Evolutionary conservation across 37 sponge, comb jelly and placozoan species (phyloP).

Genomic region (Cliona cf. orientalis): DNA sequence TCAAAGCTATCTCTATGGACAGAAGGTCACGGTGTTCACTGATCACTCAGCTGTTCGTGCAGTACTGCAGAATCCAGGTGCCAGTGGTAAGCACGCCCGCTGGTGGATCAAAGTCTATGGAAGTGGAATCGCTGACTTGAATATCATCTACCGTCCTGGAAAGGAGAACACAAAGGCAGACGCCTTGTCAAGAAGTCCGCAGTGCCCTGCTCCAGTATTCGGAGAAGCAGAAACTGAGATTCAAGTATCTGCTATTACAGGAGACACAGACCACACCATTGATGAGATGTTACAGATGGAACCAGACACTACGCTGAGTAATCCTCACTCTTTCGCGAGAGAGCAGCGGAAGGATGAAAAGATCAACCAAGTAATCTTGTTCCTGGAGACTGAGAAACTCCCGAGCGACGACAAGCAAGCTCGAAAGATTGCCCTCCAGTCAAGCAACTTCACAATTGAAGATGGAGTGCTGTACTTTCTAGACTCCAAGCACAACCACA

Average conservation of each 20-base stretch:
- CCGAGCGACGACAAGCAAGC: slow-evolving; percentile 34
- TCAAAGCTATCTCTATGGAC: slow-evolving; percentile 9
- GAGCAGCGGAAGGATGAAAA: slow-evolving; percentile 66
- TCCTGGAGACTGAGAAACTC: slow-evolving; percentile 27
- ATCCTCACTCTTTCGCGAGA: neutral
- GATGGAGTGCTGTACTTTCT: slow-evolving; percentile 59
- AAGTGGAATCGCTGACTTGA: slow-evolving; percentile 13
- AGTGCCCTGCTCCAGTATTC: too few relatives aligned
- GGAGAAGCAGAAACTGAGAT: too few relatives aligned
- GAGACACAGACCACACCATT: too few relatives aligned
- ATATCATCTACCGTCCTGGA: slow-evolving; percentile 30
- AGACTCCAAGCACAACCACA: slow-evolving; percentile 25
- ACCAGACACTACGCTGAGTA: too few relatives aligned
- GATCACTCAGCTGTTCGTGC: slow-evolving; percentile 68
- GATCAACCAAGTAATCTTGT: slow-evolving; percentile 30
- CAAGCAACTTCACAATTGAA: slow-evolving; percentile 14
- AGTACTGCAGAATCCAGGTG: slow-evolving; percentile 36
- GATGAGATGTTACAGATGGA: too few relatives aligned
- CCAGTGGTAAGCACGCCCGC: slow-evolving; percentile 54
- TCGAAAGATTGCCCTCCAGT: slow-evolving; percentile 23
- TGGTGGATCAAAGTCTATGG: slow-evolving; percentile 60
- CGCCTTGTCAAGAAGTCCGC: slow-evolving; percentile 46
- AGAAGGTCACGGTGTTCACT: slow-evolving; percentile 15
- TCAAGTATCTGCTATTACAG: too few relatives aligned
- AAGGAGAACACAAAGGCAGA: slow-evolving; percentile 45